Evolutionary conservation across 2,113 vertebrate species (phyloP).

Genomic region (Isichthys henryi): DNA sequence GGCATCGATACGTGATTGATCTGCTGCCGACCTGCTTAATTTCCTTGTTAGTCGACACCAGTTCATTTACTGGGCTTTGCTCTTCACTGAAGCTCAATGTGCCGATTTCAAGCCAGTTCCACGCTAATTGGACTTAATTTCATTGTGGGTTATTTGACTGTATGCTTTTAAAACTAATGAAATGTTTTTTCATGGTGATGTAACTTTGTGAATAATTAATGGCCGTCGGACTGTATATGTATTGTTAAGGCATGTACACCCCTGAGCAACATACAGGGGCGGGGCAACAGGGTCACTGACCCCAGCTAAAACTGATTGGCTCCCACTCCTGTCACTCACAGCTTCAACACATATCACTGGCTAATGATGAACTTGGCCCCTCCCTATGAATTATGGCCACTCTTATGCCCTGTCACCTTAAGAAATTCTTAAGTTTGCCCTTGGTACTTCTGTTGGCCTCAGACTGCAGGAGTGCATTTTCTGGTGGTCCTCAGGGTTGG

Average conservation of each 20-base stretch:
- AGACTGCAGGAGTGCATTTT: neutral
- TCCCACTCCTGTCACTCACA: neutral
- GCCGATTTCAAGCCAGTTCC: neutral
- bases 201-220: slow-evolving; percentile 1
- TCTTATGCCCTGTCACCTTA: neutral
- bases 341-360: neutral
- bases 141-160: neutral
- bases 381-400: neutral
- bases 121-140: neutral
- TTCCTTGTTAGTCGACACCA: neutral
- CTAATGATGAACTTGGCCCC: neutral
- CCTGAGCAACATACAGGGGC: neutral
- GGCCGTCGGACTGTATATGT: neutral
- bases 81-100: neutral
- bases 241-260: neutral
- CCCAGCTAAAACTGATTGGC: neutral
- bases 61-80: neutral
- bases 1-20: neutral
- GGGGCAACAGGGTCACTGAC: neutral
- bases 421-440: neutral
- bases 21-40: neutral
- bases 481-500: neutral
- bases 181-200: neutral
- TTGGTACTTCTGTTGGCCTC: neutral
- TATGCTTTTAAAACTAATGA: neutral